Percentiles rank a stretch among this genome's conserved stretches.
Conservation (phyloP, 1,140 invertebrate genomes). For the Stegodyphus mimosarum region DNA sequence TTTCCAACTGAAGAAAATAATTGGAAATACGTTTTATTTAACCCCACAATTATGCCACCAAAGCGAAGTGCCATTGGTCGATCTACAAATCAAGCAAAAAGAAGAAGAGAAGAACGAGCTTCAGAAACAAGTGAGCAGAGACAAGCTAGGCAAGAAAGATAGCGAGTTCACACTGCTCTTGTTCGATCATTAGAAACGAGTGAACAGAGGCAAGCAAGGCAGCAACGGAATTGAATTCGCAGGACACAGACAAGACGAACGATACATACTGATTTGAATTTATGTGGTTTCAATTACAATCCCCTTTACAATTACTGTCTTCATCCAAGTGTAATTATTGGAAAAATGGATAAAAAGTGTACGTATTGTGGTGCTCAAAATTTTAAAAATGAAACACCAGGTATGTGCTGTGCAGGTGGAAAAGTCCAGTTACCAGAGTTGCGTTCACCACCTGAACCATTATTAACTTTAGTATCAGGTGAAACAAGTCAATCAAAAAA, state of each 20-base stretch:
- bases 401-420: constrained; percentile 68
- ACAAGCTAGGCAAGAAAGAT: constrained; percentile 23
- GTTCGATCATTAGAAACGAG: constrained; percentile 37
- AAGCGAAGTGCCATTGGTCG: too few relatives aligned
- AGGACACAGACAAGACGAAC: constrained; percentile 14
- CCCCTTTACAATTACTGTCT: constrained; percentile 13
- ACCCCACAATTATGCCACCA: too few relatives aligned
- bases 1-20: too few relatives aligned
- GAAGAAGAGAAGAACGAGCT: too few relatives aligned
- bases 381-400: constrained; percentile 67
- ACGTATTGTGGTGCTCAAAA: constrained; percentile 62
- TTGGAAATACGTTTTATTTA: too few relatives aligned
- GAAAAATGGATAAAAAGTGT: constrained; percentile 28
- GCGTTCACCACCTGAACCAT: constrained; percentile 62
- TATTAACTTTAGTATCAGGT: constrained; percentile 28
- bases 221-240: constrained; percentile 42
- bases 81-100: too few relatives aligned
- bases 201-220: constrained; percentile 27
- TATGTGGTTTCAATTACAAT: constrained; percentile 36
- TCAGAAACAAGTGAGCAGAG: too few relatives aligned
- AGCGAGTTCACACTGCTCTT: constrained; percentile 22
- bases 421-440: constrained; percentile 66
- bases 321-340: constrained; percentile 33
- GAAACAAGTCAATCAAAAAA: constrained; percentile 51
- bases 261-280: constrained; percentile 43